Evolutionary conservation across 2,888 invertebrate species (phyloP), one percentile per base, ranked within the genome.

Genomic region (Xanthia icteritia): DNA sequence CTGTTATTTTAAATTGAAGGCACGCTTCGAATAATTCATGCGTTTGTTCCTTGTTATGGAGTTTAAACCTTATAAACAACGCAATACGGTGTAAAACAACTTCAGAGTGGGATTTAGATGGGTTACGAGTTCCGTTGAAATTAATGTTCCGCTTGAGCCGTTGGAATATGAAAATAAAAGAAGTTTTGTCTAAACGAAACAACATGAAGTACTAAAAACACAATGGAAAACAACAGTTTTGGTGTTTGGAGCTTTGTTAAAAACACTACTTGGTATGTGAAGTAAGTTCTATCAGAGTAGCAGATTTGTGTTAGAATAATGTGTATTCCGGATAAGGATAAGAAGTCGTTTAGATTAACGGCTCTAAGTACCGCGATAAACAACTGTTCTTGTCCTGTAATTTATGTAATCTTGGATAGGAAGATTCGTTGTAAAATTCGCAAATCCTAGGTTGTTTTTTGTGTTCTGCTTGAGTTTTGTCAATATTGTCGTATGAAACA

Each of bases 21-120:
- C 81, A 81, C 83, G 88, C 76, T 76, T 79, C 58, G 88, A 85
- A 88, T 88, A 86, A 87, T 87, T 83, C 82, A 86, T 87, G 77
- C 68, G 74, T 77, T 69, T 74, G 68, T 45, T 69, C 71, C 63
- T 42, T 65, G 45, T 36, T 58, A 45, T 63, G 9, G 17, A 82
- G 31, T 78, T 79, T 72, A 27, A 73, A 85, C 68, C 67, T 61
- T 84, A 86, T n/a, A 1, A 0, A 0, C 1, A n/a, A 60, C 1
- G 36, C 0, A 60, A 79, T 78, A 86, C 68, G 69, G 76, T 77
- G 72, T 64, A 76, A 27, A 80, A 64, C 79, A 56, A 51, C 23
- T 73, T 17, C 61, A 60, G 36, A 61, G 31, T 39, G 31, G 23
- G n/a, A 56, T 58, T 71, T 72, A 72, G 73, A 72, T 66, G 75